Conservation (phyloP, 1,140 invertebrate genomes). For the Rhagoletis zephyria region DNA sequence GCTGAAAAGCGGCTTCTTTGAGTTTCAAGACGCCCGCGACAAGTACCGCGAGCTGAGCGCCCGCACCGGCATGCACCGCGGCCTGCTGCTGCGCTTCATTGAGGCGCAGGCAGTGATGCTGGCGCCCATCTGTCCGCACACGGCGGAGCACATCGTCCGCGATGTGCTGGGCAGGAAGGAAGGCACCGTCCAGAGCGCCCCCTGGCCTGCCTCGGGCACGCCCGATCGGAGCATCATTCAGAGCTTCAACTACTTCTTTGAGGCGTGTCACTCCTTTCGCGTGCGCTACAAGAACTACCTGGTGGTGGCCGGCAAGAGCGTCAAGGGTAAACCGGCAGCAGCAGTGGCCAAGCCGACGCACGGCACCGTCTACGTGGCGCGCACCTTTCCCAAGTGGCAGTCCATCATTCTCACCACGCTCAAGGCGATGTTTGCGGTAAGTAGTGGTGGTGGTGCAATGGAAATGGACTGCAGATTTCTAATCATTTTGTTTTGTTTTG, state of each 20-base stretch:
- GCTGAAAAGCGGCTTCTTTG: constrained; percentile 92
- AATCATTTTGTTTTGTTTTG: too few species aligned
- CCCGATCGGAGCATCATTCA: constrained; percentile 87
- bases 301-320: constrained; percentile 77
- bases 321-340: constrained; percentile 77
- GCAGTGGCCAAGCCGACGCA: constrained; percentile 79
- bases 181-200: constrained; percentile 82
- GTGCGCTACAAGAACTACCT: constrained; percentile 86
- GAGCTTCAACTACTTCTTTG: constrained; percentile 89
- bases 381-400: constrained; percentile 95
- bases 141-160: constrained; percentile 95
- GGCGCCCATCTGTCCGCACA: constrained; percentile 96
- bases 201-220: constrained; percentile 84
- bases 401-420: constrained; percentile 87
- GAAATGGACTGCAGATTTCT: too few species aligned
- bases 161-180: constrained; percentile 80
- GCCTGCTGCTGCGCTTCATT: constrained; percentile 89
- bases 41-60: constrained; percentile 90
- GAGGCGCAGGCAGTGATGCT: constrained; percentile 89
- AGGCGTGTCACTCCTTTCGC: constrained; percentile 91
- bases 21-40: constrained; percentile 91
- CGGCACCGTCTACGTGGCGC: constrained; percentile 92
- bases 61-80: constrained; percentile 82
- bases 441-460: too few species aligned
- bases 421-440: too few species aligned